phyloP scores from a whole-genome alignment of 2,888 invertebrate genomes.

The Autographa pulchrina region DNA sequence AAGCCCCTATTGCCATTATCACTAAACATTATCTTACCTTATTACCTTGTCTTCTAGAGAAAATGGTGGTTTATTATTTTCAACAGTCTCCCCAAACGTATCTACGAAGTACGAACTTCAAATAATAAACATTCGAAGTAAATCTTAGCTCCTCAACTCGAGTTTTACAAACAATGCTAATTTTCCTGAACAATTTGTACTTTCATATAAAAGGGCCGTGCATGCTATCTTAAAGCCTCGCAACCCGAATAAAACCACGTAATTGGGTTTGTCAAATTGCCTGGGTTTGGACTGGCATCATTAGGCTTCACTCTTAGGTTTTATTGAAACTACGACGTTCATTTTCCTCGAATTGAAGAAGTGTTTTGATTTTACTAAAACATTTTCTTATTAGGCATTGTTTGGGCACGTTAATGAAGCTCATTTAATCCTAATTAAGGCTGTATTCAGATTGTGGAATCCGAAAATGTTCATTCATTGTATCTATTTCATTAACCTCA shows the following conservation, averaged over 20 bases:
- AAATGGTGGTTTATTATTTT: neutral
- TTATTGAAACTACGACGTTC: slow-evolving; percentile 64
- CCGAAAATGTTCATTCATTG: slow-evolving; percentile 35
- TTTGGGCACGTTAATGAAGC: slow-evolving; percentile 50
- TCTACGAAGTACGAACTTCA: neutral
- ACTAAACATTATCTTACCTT: neutral
- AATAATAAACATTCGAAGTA: neutral
- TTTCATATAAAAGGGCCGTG: slow-evolving; percentile 29
- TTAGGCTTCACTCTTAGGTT: slow-evolving; percentile 67
- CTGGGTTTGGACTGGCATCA: slow-evolving; percentile 64
- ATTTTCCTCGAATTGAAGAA: slow-evolving; percentile 59
- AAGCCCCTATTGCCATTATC: neutral
- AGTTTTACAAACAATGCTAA: slow-evolving; percentile 35
- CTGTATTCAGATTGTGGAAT: slow-evolving; percentile 36
- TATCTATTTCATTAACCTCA: slow-evolving; percentile 23
- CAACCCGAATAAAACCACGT: slow-evolving; percentile 71
- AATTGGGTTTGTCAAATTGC: slow-evolving; percentile 74
- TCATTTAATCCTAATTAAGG: slow-evolving; percentile 56
- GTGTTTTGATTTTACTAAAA: slow-evolving; percentile 58
- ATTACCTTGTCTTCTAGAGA: neutral
- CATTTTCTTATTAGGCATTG: slow-evolving; percentile 57
- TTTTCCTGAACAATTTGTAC: slow-evolving; percentile 49
- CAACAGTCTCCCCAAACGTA: neutral
- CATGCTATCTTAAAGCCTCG: slow-evolving; percentile 55
- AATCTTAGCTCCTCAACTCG: slow-evolving; percentile 12